Base-by-base conservation (phyloP, 2,888 invertebrate genomes). In the Amphimallon solstitiale region DNA sequence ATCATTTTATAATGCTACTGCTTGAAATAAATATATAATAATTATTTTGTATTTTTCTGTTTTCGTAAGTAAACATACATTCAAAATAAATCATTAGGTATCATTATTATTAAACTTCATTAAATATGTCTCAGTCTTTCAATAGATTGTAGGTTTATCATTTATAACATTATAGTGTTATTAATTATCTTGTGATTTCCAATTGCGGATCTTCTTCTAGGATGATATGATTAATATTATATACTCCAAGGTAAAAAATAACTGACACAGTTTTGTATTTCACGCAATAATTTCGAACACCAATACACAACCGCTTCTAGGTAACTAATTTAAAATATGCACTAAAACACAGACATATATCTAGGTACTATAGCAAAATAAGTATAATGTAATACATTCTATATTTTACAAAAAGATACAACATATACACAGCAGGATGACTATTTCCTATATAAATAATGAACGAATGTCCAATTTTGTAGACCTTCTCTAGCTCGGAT, bases 211-310 rank as follows among this genome's bases (percentile, higher is more conserved):
- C 83, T 84, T 84, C 76, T 82, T 77, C 79, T 87, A 90, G 90
- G 90, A 90, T 82, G 90, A 90, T 88, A 88, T 89, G 86, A 87
- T 90, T 84, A 89, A 89, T 86, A 89, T 89, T 85, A 87, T 89
- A 84, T 88, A 88, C 85, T 89, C 89, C 77, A 90, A 90, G 90
- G 90, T 90, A 90, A 90, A 74, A 59, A 59, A 34, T 19, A 17
- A 52, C 51, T 51, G 51, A 35, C 40, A 56, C 56, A 59, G 23
- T 29, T 59, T 59, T 5, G 9, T 38, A 64, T 72, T 75, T 37
- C 64, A 38, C 43, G 46, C 64, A 64, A 54, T 52, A 46, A 54
- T 64, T 29, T 54, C 52, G 23, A 62, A 62, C 52, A 43, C 45
- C 54, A 34, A 23, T 37, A 63, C 64, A 64, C 64, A 21, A 54